phyloP scores from a whole-genome alignment of 2,797 vertebrate species.

The Acanthopagrus latus region DNA sequence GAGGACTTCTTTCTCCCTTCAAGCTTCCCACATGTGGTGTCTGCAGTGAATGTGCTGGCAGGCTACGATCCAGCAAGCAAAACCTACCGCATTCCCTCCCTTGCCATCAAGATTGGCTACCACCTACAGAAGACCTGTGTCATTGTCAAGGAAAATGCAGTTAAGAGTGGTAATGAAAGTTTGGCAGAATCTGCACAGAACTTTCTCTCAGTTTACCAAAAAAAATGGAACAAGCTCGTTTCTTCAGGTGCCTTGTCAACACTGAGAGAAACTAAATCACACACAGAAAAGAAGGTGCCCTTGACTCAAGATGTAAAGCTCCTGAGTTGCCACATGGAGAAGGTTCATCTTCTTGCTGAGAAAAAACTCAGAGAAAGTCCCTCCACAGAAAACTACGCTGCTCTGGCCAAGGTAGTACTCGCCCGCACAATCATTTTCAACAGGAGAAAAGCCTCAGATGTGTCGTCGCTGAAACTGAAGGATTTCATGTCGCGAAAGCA shows the following conservation, averaged over 20 bases:
- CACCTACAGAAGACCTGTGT: slow-evolving; percentile 69
- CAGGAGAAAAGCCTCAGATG: slow-evolving; percentile 48
- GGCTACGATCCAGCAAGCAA: slow-evolving; percentile 66
- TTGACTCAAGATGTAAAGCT: slow-evolving; percentile 53
- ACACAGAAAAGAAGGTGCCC: slow-evolving; percentile 31
- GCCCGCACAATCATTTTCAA: slow-evolving; percentile 64
- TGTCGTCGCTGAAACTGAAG: slow-evolving; percentile 8
- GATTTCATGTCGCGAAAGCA: slow-evolving; percentile 52
- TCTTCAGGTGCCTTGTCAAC: slow-evolving; percentile 50
- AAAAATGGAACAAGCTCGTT: slow-evolving; percentile 65
- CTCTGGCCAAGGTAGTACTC: slow-evolving; percentile 49
- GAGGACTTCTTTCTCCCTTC: slow-evolving; percentile 72
- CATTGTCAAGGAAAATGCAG: slow-evolving; percentile 63
- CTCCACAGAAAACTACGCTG: slow-evolving; percentile 51
- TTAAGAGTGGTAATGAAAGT: slow-evolving; percentile 26
- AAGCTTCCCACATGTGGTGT: slow-evolving; percentile 68
- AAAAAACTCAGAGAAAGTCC: slow-evolving; percentile 43
- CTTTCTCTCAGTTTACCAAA: slow-evolving; percentile 63
- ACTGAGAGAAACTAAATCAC: slow-evolving; percentile 45
- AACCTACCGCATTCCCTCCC: slow-evolving; percentile 47
- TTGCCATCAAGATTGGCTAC: slow-evolving; percentile 75
- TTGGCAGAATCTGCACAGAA: slow-evolving; percentile 49
- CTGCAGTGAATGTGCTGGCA: slow-evolving; percentile 67
- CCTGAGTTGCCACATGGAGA: slow-evolving; percentile 64
- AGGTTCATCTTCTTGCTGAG: slow-evolving; percentile 45